These are phyloP conservation scores for zebrafish (Danio rerio) DNA, from an alignment of 2,113 vertebrate species.

Conservation along the genomic window DNA sequence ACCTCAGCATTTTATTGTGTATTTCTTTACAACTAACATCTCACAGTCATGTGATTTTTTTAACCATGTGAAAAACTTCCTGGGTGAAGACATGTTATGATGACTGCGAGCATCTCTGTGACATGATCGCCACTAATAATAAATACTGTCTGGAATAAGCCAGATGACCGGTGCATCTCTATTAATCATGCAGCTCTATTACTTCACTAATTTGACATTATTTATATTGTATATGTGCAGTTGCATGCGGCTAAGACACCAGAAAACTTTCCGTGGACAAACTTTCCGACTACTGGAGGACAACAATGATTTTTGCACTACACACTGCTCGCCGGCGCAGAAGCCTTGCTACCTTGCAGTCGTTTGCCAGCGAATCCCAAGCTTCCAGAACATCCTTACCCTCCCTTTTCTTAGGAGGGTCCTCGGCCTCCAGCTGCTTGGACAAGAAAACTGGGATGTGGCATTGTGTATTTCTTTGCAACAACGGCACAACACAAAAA, in stretches of 20 bases:
- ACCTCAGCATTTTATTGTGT: too few relatives aligned
- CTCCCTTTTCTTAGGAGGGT: constrained; percentile 74
- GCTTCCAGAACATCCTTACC: constrained; percentile 78
- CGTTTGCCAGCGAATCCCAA: constrained; percentile 80
- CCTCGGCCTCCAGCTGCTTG: constrained; percentile 78
- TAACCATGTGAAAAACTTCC: too few relatives aligned
- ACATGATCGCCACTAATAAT: too few relatives aligned
- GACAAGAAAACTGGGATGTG: constrained; percentile 75
- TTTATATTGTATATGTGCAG: constrained; percentile 41
- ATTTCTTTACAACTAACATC: too few relatives aligned
- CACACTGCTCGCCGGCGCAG: constrained; percentile 48
- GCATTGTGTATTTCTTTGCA: constrained; percentile 46
- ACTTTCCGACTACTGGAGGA: not conserved
- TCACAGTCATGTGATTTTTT: too few relatives aligned
- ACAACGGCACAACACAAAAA: constrained; percentile 13
- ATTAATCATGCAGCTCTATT: too few relatives aligned
- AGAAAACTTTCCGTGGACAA: constrained; percentile 46
- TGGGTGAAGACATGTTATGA: too few relatives aligned
- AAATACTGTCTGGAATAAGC: too few relatives aligned
- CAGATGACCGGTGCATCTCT: too few relatives aligned
- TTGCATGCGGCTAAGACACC: constrained; percentile 68
- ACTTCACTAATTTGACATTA: too few relatives aligned
- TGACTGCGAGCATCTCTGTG: too few relatives aligned
- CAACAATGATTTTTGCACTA: constrained; percentile 29
- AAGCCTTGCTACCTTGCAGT: constrained; percentile 81